Base-by-base conservation (phyloP, 1,140 invertebrate genomes). In the Holcopasites calliopsidis region DNA sequence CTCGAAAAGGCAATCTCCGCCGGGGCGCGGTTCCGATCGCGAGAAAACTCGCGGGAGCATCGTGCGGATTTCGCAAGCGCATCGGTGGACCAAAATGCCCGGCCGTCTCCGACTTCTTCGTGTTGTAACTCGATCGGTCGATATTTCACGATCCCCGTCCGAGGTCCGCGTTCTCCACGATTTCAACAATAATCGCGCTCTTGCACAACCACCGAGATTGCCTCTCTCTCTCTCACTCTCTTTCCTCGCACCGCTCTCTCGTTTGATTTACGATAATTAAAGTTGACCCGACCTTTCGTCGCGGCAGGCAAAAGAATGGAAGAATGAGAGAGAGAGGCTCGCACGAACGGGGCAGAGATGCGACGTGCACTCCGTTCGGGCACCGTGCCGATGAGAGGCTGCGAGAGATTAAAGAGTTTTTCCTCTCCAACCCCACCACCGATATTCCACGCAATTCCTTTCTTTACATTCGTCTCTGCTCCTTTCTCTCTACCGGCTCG, bases 201-300 rank as follows among this genome's bases (percentile, higher is more conserved):
- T 84, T 77, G 79, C 76, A 76, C 74, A 86, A 86, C 64, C 60
- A 21, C 49, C 76, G 70, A 62, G 21, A 47, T 72, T 66, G 81
- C n/a, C 52, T 73, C 82, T 79, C 58, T n/a, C n/a, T n/a, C n/a
- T n/a, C n/a, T n/a, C n/a, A n/a, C n/a, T n/a, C 50, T 86, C 57
- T 74, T 69, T 61, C 50, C 62, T 78, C 61, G 81, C 73, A 26
- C 64, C 85, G 68, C 74, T 78, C 82, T 81, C 84, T 73, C 88
- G 82, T 89, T 89, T 89, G 88, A 89, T 89, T 89, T 89, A 89
- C 85, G 88, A 89, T 89, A 89, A 89, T 89, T 89, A 89, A 89
- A 89, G 84, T 83, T 88, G 87, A 89, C 88, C 86, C 83, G 88
- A 89, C 88, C 88, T 89, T 87, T 89, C 84, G 85, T 85, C 86